Percentiles rank a stretch among this genome's conserved stretches.
Conservation (phyloP, 2,113 vertebrate genomes). For the Nansenia antarctica region DNA sequence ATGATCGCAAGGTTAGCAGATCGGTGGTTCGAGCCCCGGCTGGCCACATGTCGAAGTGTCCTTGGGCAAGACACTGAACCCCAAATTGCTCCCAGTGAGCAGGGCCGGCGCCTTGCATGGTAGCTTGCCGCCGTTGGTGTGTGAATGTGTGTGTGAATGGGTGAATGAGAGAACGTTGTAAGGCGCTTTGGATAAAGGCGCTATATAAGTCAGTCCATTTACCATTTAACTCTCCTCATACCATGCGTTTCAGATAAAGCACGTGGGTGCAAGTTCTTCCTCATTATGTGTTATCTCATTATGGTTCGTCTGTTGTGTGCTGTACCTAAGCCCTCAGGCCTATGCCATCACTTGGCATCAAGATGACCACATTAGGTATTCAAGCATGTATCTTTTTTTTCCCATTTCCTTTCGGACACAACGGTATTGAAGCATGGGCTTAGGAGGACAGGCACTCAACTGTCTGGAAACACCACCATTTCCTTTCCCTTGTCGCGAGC, state of each 20-base stretch:
- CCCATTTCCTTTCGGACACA: slow-evolving; percentile 52
- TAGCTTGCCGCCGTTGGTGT: too few relatives aligned
- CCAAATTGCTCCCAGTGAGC: too few relatives aligned
- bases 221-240: too few relatives aligned
- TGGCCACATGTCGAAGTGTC: too few relatives aligned
- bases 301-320: background rate
- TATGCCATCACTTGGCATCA: slow-evolving; percentile 34
- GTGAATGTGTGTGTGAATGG: too few relatives aligned
- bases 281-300: background rate
- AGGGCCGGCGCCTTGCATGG: too few relatives aligned
- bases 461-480: slow-evolving; percentile 43
- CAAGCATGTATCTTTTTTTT: slow-evolving; percentile 38
- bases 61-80: background rate
- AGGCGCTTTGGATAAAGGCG: too few relatives aligned
- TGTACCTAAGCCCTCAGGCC: background rate
- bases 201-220: too few relatives aligned
- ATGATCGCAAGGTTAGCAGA: too few relatives aligned
- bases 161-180: too few relatives aligned
- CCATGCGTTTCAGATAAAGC: background rate
- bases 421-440: slow-evolving; percentile 25
- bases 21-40: too few relatives aligned
- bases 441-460: slow-evolving; percentile 42
- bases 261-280: background rate
- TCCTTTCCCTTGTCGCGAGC: slow-evolving; percentile 38
- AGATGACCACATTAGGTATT: slow-evolving; percentile 4